These are phyloP conservation scores for Lathamus discolor DNA, from an alignment of 2,113 vertebrate species.

Conservation along the genomic window DNA sequence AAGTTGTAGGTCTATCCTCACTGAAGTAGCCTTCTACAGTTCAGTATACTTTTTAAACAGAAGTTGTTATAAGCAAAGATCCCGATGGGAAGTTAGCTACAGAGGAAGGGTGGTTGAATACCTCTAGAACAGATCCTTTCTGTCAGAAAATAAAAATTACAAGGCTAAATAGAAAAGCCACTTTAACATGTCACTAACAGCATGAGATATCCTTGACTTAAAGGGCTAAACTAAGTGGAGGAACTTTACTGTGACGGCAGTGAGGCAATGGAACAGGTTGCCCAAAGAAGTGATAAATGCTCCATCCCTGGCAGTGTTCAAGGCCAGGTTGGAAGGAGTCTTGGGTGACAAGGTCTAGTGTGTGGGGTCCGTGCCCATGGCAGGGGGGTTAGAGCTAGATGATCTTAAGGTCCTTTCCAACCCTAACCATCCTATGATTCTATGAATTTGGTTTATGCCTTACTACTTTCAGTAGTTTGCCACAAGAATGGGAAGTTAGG, in stretches of 20 bases:
- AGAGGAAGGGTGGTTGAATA: background rate
- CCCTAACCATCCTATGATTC: background rate
- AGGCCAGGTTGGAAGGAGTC: background rate
- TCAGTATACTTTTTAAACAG: background rate
- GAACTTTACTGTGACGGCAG: background rate
- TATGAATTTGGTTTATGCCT: background rate
- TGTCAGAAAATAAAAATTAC: background rate
- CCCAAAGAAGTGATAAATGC: background rate
- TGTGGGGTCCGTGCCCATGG: background rate
- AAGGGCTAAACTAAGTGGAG: background rate
- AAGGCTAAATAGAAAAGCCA: background rate
- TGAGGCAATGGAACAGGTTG: background rate
- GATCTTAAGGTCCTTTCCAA: background rate
- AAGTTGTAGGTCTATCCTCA: background rate
- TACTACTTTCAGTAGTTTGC: background rate
- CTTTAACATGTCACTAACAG: background rate
- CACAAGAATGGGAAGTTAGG: background rate
- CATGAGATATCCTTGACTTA: background rate
- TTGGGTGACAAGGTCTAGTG: background rate
- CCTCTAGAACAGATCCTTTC: background rate
- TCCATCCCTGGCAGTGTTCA: background rate
- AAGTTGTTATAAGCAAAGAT: background rate
- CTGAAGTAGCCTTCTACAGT: background rate
- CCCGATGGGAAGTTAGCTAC: fast-evolving
- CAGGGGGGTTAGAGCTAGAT: background rate